Conservation (phyloP, 2,888 invertebrate species). For the Epirrita christyi region DNA sequence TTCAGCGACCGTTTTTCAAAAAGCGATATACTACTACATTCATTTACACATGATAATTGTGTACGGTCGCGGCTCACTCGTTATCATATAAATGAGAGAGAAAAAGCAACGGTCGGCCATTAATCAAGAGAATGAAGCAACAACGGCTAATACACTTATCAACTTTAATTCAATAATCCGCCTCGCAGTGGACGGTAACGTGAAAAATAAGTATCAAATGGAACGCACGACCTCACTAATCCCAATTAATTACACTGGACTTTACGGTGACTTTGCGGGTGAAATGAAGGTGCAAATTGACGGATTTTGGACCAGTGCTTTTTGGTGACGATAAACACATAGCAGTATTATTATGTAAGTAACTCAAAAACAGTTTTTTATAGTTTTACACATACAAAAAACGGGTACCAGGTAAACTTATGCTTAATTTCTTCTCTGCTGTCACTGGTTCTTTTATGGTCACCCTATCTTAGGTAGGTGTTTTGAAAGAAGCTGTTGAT, state of each 20-base stretch:
- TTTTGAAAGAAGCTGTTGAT: too few relatives aligned
- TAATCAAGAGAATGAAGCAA: conserved; percentile 81
- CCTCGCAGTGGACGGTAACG: conserved; percentile 69
- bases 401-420: too few relatives aligned
- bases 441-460: too few relatives aligned
- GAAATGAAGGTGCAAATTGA: conserved; percentile 23
- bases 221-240: conserved; percentile 75
- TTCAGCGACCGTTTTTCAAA: conserved; percentile 47
- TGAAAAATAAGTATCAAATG: conserved; percentile 75
- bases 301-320: conserved; percentile 11
- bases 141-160: conserved; percentile 84
- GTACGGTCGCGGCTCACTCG: conserved; percentile 73
- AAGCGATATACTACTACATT: conserved; percentile 67
- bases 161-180: conserved; percentile 83
- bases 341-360: too few relatives aligned
- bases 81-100: conserved; percentile 83
- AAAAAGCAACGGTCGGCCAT: conserved; percentile 78
- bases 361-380: too few relatives aligned
- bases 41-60: conserved; percentile 79
- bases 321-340: neutral
- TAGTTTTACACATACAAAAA: too few relatives aligned
- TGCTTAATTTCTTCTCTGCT: too few relatives aligned
- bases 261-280: conserved; percentile 19
- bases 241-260: conserved; percentile 68
- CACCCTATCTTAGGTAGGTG: too few relatives aligned